Percentiles rank a stretch among this genome's conserved stretches.
phyloP scores from a whole-genome alignment of 2,888 invertebrate genomes.

The Diplazon laetatorius region DNA sequence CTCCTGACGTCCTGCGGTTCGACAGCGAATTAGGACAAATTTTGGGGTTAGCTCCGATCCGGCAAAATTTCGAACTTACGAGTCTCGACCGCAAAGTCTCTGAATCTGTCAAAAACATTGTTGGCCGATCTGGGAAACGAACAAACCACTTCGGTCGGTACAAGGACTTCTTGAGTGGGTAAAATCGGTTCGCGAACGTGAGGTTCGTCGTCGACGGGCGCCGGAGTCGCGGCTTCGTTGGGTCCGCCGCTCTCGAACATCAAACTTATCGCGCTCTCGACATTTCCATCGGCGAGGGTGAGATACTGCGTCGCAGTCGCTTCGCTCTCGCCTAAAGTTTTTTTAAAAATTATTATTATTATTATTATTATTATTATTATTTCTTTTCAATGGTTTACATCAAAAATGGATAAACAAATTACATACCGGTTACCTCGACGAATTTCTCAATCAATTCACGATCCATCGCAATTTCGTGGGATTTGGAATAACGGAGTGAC shows the following conservation, averaged over 20 bases:
- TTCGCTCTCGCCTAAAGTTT: constrained; percentile 75
- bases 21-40: background rate
- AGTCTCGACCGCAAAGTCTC: constrained; percentile 81
- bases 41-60: background rate
- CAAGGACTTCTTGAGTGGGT: constrained; percentile 79
- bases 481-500: background rate
- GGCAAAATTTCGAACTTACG: constrained; percentile 73
- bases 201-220: constrained; percentile 66
- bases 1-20: constrained; percentile 79
- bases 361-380: too few relatives aligned
- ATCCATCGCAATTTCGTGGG: constrained; percentile 78
- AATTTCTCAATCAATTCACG: constrained; percentile 78
- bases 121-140: constrained; percentile 76
- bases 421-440: constrained; percentile 80
- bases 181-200: constrained; percentile 79
- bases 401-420: constrained; percentile 3
- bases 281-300: constrained; percentile 78
- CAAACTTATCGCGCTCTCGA: constrained; percentile 78
- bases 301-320: constrained; percentile 78
- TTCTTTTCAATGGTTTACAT: too few relatives aligned
- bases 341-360: background rate
- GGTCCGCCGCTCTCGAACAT: constrained; percentile 77
- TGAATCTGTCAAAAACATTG: constrained; percentile 79
- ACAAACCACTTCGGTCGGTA: constrained; percentile 77
- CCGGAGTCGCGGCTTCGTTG: constrained; percentile 39